Base-by-base conservation (phyloP, 2,797 vertebrate genomes). In the Betta splendens region DNA sequence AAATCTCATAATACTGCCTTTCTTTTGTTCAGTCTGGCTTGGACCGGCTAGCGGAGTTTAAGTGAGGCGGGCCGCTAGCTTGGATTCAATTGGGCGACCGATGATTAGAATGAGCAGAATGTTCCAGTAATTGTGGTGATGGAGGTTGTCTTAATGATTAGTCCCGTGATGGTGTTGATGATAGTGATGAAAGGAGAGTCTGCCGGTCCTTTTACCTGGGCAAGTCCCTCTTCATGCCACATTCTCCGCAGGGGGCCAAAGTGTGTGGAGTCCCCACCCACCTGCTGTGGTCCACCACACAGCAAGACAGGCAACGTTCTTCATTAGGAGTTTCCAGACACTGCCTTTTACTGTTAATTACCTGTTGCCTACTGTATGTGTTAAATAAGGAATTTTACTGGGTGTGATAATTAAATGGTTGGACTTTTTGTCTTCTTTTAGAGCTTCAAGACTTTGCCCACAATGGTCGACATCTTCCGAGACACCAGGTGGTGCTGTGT, bases 381-480 rank as follows among this genome's bases (percentile, higher is more conserved):
- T 29, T n/a, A 22, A 53, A 15, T 28, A 26, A 48, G 36, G 22
- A 23, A 25, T 15, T 1, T 9, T 11, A n/a, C 12, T 31, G n/a
- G 37, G 10, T 50, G 8, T 29, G 9, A 32, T 31, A 9, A 54
- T 15, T 12, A 42, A 3, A 2, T 16, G 11, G 16, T 36, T 16
- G 16, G 3, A 60, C 49, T 35, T 21, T 20, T 51, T 17, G 26
- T 43, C 15, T 47, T 56, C 29, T 46, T 20, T 38, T 84, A 99
- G 97, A 98, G 79, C 85, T 98, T 46, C 97, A 98, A 85, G 92
- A 91, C 3, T 98, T 94, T 78, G 91, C 90, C 56, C 94, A 94
- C 49, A 95, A 95, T 44, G 93, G 96, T 45, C 93, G 95, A 3
- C 92, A 93, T 0, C 66, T 93, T 61, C 97, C 97, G 0, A 92